These are phyloP conservation scores for Asobara japonica DNA, from an alignment of 1,140 invertebrate genomes.

Conservation along the genomic window DNA sequence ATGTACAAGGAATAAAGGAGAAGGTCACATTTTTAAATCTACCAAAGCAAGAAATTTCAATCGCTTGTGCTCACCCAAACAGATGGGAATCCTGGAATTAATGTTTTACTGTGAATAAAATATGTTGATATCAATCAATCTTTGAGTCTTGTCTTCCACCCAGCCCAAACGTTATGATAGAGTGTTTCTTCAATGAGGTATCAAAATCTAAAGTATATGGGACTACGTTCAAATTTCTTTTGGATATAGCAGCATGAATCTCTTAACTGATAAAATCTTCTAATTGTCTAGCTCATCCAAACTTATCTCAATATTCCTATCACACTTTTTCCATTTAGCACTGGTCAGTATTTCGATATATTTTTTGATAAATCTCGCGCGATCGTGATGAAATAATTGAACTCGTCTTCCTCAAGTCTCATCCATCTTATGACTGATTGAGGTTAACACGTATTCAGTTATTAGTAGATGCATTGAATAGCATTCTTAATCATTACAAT, in stretches of 20 bases:
- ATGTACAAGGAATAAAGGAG: background rate
- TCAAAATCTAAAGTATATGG: background rate
- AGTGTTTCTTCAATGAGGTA: background rate
- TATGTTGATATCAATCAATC: background rate
- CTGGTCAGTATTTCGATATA: too few relatives aligned
- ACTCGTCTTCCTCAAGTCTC: too few relatives aligned
- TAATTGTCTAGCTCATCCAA: too few relatives aligned
- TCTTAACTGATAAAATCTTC: too few relatives aligned
- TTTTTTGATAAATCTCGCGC: too few relatives aligned
- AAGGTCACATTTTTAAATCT: background rate
- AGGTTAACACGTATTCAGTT: too few relatives aligned
- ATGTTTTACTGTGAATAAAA: background rate
- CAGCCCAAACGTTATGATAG: background rate
- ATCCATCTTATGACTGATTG: too few relatives aligned
- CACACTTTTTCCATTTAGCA: too few relatives aligned
- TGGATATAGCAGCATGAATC: background rate
- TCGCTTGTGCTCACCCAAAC: background rate
- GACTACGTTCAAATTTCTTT: too few relatives aligned
- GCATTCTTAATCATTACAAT: too few relatives aligned
- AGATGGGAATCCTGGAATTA: slow-evolving; percentile 1
- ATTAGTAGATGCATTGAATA: too few relatives aligned
- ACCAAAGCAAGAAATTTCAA: background rate
- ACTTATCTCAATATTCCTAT: background rate
- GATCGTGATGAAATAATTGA: too few relatives aligned
- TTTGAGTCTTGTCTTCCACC: background rate